Percentiles rank a stretch among this genome's conserved stretches.
phyloP scores from a whole-genome alignment of 2,888 invertebrate species.

The Mystacides longicornis region DNA sequence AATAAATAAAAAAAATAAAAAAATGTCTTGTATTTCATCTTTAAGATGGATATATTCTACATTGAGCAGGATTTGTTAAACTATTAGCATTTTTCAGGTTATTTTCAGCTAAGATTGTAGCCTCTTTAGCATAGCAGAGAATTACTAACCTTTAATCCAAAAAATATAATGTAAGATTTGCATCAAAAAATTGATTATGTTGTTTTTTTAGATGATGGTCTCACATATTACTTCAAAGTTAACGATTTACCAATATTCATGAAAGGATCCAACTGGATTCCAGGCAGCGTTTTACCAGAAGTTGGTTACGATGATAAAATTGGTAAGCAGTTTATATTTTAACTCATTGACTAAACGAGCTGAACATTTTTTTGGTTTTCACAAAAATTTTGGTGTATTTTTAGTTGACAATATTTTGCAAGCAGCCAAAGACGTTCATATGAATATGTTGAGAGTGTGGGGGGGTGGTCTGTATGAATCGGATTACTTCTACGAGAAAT shows the following conservation, averaged over 20 bases:
- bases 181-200: no score
- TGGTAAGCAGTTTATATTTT: conserved; percentile 29
- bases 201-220: conserved; percentile 40
- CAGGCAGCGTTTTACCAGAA: conserved; percentile 79
- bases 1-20: no score
- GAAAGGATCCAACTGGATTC: conserved; percentile 94
- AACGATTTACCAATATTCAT: conserved; percentile 85
- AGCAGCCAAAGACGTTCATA: conserved; percentile 68
- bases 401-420: conserved; percentile 55
- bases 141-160: no score
- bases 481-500: conserved; percentile 78
- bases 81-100: neutral
- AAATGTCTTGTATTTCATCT: no score
- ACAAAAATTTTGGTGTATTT: conserved; percentile 8
- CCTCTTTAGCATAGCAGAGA: no score
- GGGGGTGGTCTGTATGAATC: conserved; percentile 96
- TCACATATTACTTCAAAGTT: conserved; percentile 79
- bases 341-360: neutral
- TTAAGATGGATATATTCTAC: no score
- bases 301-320: conserved; percentile 46
- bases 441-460: conserved; percentile 96
- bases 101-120: no score
- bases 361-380: neutral
- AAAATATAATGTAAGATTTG: no score
- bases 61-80: neutral